Conservation (phyloP, 1,140 invertebrate genomes). For the Habropoda laboriosa region DNA sequence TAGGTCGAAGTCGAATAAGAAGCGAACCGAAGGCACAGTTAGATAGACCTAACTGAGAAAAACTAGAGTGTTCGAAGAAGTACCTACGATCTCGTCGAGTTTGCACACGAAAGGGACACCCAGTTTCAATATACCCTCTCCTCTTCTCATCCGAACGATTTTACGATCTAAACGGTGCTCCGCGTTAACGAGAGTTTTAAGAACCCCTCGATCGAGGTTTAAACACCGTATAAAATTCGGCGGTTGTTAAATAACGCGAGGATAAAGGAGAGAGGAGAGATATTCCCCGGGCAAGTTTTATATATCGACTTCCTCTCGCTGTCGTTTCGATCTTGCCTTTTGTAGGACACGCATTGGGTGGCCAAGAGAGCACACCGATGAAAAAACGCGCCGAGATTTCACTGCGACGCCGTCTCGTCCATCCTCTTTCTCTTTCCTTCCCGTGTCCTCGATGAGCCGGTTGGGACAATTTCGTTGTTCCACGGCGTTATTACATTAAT, state of each 20-base stretch:
- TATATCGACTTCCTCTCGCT: constrained; percentile 26
- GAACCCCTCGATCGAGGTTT: background rate
- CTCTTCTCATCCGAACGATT: background rate
- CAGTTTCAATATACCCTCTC: background rate
- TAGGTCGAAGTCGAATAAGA: background rate
- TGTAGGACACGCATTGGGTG: constrained; percentile 56
- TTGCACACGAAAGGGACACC: background rate
- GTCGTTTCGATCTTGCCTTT: constrained; percentile 43
- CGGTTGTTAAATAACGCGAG: background rate
- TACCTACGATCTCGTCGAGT: no score
- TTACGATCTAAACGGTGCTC: background rate
- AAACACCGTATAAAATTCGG: background rate
- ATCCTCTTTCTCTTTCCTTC: background rate
- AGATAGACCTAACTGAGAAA: background rate
- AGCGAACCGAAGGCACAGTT: background rate
- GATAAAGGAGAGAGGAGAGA: constrained; percentile 22
- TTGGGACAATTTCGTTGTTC: constrained; percentile 13
- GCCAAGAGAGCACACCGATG: constrained; percentile 35
- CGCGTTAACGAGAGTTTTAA: background rate
- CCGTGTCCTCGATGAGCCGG: constrained; percentile 15
- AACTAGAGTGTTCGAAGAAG: background rate
- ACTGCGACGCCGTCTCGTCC: constrained; percentile 5
- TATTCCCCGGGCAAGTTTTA: background rate
- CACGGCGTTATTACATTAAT: constrained; percentile 32
- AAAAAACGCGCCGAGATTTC: constrained; percentile 49